Evolutionary conservation across 92 coral and sea anemone species (phyloP), one percentile per base, ranked within the genome.

Genomic region (Bergia sp.): DNA sequence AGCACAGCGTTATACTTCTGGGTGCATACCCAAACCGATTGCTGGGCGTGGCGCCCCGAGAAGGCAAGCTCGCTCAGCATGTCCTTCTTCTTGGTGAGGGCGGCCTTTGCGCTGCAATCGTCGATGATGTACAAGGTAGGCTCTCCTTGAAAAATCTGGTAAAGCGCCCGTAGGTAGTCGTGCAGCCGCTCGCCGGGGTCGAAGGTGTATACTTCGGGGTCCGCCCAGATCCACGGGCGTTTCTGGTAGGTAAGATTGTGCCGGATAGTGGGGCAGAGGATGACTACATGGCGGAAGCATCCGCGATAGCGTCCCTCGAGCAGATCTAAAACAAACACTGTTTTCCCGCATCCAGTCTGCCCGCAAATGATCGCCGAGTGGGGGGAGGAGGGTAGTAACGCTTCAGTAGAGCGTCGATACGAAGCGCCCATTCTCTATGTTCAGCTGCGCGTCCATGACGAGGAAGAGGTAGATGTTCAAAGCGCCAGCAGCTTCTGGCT

Each of bases 11-110:
- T 72, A 36, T 72, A 72, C 76, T 72, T 72, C 37, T 72, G 76
- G 76, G 76, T 72, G 76, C 76, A 72, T 21, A 72, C 76, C 76
- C 76, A 72, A 36, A 72, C 76, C 76, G 76, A 72, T 72, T 72
- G 76, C 76, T 72, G 76, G 76, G 76, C 76, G 76, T 72, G 76
- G 76, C 76, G 76, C 76, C 76, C 76, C 7, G 76, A 72, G 29
- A 29, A 29, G 29, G 29, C 29, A 29, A 29, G 29, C 29, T 29
- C 29, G 29, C 29, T 29, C 29, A 29, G 29, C 29, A 29, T 29
- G 29, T 29, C 29, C 29, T 29, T 29, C 29, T 29, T 29, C 29
- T 29, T 29, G 29, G 29, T 29, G 29, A 29, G 29, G 29, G 29
- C 29, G 29, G 29, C 29, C 29, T 29, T 29, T 29, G 29, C 29